Evolutionary conservation across 2,797 vertebrate species (phyloP), one percentile per base, ranked within the genome.

Genomic region (Mastacembelus armatus): DNA sequence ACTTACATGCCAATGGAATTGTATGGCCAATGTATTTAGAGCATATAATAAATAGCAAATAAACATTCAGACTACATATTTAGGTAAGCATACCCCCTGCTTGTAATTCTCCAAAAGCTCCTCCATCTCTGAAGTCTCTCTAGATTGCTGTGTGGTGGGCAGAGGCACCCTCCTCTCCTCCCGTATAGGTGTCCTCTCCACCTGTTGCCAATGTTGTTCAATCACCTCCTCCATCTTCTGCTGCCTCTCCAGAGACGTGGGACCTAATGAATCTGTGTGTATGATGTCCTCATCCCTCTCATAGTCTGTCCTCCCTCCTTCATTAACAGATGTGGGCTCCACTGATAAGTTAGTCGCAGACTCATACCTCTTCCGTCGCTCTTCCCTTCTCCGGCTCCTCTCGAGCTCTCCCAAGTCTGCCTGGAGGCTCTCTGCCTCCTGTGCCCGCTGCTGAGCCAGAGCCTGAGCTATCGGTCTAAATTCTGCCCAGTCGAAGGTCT

Each of bases 401-500:
- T 94, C 94, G 0, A 82, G 77, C 65, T 94, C 93, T 2, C 77
- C 85, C 14, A 87, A 47, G 51, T 93, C 92, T 0, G 85, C 78
- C n/a, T 86, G 90, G 24, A 90, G 85, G 68, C 81, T 77, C 72
- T 94, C 92, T 0, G 91, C 89, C 74, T 94, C 93, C 43, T 89
- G 88, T 0, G 91, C 91, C 48, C 94, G 78, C 81, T 94, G 92
- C 88, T 95, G 93, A 14, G 94, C 94, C 71, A 95, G 76, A 9
- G 92, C 94, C 87, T 95, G 94, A 18, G 94, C 94, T 4, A 94
- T 94, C 21, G 94, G 93, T 18, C 94, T 86, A 85, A 95, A 95
- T 88, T 94, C 94, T 0, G 94, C 94, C 94, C 94, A 95, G 87
- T 95, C 94, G 1, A 95, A 95, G 0, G 94, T 95, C 86, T 95